These are phyloP conservation scores for Phrixothrix hirtus DNA, from an alignment of 2,888 invertebrate genomes.

Conservation along the genomic window DNA sequence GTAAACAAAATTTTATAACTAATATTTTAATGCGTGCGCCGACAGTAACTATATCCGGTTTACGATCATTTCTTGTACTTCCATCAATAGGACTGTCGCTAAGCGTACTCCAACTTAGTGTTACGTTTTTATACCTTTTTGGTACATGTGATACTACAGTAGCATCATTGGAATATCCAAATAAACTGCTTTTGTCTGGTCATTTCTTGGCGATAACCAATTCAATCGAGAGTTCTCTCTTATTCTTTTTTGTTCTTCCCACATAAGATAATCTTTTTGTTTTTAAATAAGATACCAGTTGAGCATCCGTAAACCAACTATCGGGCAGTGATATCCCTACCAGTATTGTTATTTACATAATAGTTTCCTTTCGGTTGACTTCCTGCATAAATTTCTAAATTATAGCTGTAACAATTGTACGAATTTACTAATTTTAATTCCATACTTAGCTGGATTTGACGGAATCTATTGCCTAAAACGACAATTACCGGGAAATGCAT, in stretches of 20 bases:
- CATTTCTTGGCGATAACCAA: not conserved
- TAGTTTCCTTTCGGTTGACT: too few species aligned
- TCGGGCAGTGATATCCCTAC: too few species aligned
- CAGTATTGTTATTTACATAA: too few species aligned
- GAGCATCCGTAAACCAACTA: too few species aligned
- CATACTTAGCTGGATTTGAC: not conserved
- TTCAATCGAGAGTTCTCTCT: too few species aligned
- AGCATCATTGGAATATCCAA: not conserved
- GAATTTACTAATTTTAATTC: not conserved
- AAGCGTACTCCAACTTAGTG: not conserved
- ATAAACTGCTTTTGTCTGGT: not conserved
- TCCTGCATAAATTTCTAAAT: too few species aligned
- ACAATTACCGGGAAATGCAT: not conserved
- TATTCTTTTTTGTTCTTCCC: not conserved
- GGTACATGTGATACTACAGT: not conserved
- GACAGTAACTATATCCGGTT: too few species aligned
- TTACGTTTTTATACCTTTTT: not conserved
- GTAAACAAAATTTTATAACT: too few species aligned
- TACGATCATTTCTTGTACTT: not conserved
- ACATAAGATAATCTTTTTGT: too few species aligned
- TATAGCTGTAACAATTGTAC: slow-evolving; percentile 2
- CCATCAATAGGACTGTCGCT: not conserved
- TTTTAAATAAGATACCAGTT: too few species aligned
- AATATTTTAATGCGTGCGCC: too few species aligned
- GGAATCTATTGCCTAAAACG: slow-evolving; percentile 2